Percentiles rank a stretch among this genome's conserved stretches.
These are phyloP conservation scores for Adelphocoris suturalis DNA, from an alignment of 2,888 invertebrate species.

Conservation along the genomic window DNA sequence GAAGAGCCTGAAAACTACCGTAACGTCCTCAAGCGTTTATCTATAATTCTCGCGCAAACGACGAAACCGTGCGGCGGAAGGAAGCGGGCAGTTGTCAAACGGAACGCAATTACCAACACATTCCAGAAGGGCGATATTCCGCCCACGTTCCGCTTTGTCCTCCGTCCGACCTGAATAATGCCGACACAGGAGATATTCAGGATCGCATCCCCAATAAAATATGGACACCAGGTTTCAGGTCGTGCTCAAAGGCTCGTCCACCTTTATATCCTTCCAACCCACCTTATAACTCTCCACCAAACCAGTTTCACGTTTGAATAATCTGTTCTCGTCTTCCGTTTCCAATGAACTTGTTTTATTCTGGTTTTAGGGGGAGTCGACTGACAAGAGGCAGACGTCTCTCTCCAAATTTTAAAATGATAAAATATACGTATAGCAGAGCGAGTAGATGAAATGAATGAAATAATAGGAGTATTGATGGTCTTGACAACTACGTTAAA, in stretches of 20 bases:
- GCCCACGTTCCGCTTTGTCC: conserved; percentile 50
- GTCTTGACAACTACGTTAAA: too few species aligned
- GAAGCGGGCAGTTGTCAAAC: conserved; percentile 58
- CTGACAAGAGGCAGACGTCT: too few species aligned
- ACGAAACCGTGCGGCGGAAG: conserved; percentile 23
- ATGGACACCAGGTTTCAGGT: conserved; percentile 58
- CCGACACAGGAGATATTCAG: conserved; percentile 66
- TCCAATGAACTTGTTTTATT: not conserved
- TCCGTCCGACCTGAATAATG: conserved; percentile 60
- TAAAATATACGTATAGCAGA: too few species aligned
- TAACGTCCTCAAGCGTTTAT: conserved; percentile 53
- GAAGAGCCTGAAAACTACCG: too few species aligned
- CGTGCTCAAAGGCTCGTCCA: not conserved
- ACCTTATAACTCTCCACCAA: not conserved
- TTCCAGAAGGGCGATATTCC: conserved; percentile 54
- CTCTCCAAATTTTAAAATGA: too few species aligned
- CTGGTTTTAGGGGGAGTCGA: too few species aligned
- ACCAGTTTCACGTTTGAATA: not conserved
- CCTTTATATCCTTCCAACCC: conserved; percentile 21
- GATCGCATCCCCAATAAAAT: conserved; percentile 56
- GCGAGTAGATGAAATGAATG: too few species aligned
- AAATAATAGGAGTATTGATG: too few species aligned
- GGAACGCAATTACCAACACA: conserved; percentile 68
- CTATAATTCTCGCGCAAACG: conserved; percentile 61
- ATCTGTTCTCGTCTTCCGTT: not conserved